Evolutionary conservation across 2,797 vertebrate species (phyloP).

Genomic region (Gymnothorax reevesii): DNA sequence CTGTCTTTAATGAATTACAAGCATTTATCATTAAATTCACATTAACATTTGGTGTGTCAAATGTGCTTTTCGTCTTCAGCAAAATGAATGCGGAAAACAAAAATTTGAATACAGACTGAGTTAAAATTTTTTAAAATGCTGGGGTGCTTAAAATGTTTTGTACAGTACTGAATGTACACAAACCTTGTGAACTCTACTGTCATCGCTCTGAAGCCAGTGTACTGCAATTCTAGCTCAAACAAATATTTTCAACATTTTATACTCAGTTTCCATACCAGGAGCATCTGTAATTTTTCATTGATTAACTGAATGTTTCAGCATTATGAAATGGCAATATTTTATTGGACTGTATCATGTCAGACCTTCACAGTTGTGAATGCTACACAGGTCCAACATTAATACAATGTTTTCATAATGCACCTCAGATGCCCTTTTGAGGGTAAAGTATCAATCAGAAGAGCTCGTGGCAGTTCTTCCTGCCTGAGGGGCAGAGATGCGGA

Average conservation of each 20-base stretch:
- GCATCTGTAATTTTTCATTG: not conserved
- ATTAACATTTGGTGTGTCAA: no score
- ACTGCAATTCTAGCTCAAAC: not conserved
- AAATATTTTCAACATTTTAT: not conserved
- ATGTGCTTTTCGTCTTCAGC: no score
- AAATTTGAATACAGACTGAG: no score
- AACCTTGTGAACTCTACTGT: not conserved
- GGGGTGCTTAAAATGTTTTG: not conserved
- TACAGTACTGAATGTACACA: not conserved
- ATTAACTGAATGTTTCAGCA: not conserved
- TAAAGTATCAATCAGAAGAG: not conserved
- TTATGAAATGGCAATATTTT: not conserved
- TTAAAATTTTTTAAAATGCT: no score
- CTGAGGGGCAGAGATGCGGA: slow-evolving; percentile 12
- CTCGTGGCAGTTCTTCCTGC: not conserved
- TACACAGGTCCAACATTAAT: not conserved
- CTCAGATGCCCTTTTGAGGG: slow-evolving; percentile 15
- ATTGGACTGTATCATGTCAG: not conserved
- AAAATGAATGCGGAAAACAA: no score
- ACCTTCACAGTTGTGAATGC: not conserved
- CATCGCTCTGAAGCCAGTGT: not conserved
- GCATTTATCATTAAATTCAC: no score
- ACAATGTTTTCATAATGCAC: not conserved
- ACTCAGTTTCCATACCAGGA: not conserved
- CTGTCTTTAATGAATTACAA: no score